Percentiles rank a stretch among this genome's conserved stretches.
phyloP scores from a whole-genome alignment of 2,113 vertebrate species.

The Dipodomys spectabilis region DNA sequence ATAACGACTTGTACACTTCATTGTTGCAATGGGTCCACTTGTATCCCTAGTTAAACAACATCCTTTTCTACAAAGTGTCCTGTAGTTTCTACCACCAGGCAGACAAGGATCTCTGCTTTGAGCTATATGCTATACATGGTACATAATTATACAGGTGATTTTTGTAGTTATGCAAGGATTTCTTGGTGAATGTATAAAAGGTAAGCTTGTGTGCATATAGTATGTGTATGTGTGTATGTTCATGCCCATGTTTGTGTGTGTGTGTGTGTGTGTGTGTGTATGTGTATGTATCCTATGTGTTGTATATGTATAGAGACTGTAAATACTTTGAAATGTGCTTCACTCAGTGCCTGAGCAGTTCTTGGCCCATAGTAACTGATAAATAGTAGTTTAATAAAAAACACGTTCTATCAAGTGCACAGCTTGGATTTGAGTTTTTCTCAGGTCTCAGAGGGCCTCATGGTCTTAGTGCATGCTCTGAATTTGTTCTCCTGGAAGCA shows the following conservation, averaged over 20 bases:
- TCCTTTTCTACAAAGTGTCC: not conserved
- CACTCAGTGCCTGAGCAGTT: not conserved
- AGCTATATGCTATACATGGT: not conserved
- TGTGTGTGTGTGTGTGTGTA: not conserved
- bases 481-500: not conserved
- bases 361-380: not conserved
- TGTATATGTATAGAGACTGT: not conserved
- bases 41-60: too few species aligned
- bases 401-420: not conserved
- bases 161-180: not conserved
- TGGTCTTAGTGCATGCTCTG: not conserved
- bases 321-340: not conserved
- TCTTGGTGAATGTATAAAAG: conserved; percentile 2
- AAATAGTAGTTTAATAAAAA: not conserved
- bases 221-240: not conserved
- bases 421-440: conserved; percentile 22
- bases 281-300: not conserved
- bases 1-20: too few species aligned
- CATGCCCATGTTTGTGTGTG: not conserved
- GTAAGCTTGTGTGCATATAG: too few species aligned
- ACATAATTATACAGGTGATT: not conserved
- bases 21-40: too few species aligned
- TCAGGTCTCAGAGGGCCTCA: not conserved
- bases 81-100: not conserved
- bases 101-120: not conserved